Percentiles rank a stretch among this genome's conserved stretches.
Evolutionary conservation across 2,888 invertebrate species (phyloP).

Genomic region (Apeira syringaria): DNA sequence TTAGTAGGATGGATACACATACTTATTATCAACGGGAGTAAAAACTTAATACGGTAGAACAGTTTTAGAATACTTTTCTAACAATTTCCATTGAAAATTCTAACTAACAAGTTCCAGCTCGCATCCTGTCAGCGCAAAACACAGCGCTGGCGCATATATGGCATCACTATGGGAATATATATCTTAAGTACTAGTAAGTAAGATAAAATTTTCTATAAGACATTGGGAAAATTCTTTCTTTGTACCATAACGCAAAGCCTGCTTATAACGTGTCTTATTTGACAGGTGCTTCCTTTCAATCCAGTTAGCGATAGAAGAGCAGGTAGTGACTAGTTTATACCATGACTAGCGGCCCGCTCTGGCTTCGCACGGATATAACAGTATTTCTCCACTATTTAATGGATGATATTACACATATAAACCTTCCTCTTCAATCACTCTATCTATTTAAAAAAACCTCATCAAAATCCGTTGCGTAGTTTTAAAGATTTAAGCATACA

Average conservation of each 20-base stretch:
- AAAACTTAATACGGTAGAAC: neutral
- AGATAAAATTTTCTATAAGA: conserved; percentile 11
- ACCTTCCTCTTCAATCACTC: too few species aligned
- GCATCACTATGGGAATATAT: neutral
- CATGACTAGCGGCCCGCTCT: too few species aligned
- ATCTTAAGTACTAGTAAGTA: neutral
- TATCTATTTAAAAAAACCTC: too few species aligned
- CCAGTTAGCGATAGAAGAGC: conserved; percentile 30
- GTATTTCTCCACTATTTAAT: too few species aligned
- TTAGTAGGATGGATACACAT: too few species aligned
- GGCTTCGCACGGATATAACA: too few species aligned
- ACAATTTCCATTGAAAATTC: conserved; percentile 25
- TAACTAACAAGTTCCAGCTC: conserved; percentile 18
- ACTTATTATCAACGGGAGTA: neutral
- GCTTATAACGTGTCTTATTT: conserved; percentile 46
- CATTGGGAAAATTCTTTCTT: conserved; percentile 17
- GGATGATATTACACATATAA: too few species aligned
- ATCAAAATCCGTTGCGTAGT: too few species aligned
- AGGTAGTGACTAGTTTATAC: conserved; percentile 13
- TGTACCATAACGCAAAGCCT: conserved; percentile 30
- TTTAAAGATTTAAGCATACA: too few species aligned
- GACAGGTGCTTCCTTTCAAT: conserved; percentile 56
- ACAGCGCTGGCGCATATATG: conserved; percentile 14
- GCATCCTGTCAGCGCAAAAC: conserved; percentile 30
- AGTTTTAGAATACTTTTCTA: conserved; percentile 12